Conservation (phyloP, 1,140 invertebrate species). For the Oncopeltus fasciatus region DNA sequence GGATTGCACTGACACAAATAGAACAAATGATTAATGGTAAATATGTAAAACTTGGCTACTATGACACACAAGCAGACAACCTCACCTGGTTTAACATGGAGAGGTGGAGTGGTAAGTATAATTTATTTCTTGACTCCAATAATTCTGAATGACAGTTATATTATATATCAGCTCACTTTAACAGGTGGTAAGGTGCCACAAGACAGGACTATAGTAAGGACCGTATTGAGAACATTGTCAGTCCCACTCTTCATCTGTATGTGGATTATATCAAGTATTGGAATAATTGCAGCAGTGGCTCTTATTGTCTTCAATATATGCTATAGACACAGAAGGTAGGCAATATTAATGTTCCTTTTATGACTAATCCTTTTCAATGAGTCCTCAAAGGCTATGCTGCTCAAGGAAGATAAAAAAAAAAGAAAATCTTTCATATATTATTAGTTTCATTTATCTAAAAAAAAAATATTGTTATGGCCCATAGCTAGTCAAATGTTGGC, state of each 20-base stretch:
- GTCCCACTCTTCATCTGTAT: slow-evolving; percentile 78
- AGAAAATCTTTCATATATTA: too few relatives aligned
- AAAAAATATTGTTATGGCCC: too few relatives aligned
- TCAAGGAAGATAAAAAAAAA: too few relatives aligned
- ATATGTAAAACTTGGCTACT: slow-evolving; percentile 90
- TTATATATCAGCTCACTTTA: neutral
- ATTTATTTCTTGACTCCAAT: neutral
- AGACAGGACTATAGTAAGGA: slow-evolving; percentile 79
- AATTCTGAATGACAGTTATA: too few relatives aligned
- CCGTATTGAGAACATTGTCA: slow-evolving; percentile 69
- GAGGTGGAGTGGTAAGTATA: slow-evolving; percentile 61
- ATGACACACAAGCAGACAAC: slow-evolving; percentile 88
- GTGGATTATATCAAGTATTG: slow-evolving; percentile 71
- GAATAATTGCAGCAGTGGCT: slow-evolving; percentile 65
- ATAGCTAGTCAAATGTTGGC: too few relatives aligned
- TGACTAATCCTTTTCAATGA: too few relatives aligned
- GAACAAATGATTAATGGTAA: slow-evolving; percentile 93
- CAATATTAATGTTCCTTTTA: too few relatives aligned
- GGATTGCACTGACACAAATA: slow-evolving; percentile 96
- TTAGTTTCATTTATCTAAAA: too few relatives aligned
- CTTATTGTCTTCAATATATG: slow-evolving; percentile 82
- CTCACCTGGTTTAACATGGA: slow-evolving; percentile 83
- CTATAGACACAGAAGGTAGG: slow-evolving; percentile 81
- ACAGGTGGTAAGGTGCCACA: slow-evolving; percentile 70
- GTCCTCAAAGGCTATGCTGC: too few relatives aligned